Percentiles rank a stretch among this genome's conserved stretches.
Conservation (phyloP, 1,140 invertebrate species). For the Xylocopa sonorina region DNA sequence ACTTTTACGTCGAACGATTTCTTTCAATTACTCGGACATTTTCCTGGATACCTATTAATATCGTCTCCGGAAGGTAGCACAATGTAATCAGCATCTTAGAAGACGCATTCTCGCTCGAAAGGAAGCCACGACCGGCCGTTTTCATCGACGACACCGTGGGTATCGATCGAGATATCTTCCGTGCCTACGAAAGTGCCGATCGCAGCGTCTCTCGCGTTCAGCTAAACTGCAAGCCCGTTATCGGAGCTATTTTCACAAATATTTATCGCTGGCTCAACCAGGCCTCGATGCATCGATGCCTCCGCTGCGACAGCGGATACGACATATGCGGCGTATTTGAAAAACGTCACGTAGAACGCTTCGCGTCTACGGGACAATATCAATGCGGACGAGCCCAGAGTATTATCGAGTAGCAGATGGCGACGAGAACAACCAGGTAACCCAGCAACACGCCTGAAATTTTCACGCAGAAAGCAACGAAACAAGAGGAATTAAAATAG, state of each 20-base stretch:
- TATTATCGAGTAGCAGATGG: constrained; percentile 1
- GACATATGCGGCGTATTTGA: not conserved
- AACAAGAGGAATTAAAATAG: no score
- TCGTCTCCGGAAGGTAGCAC: no score
- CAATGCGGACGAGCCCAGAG: not conserved
- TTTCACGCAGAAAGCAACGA: no score
- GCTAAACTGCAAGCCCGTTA: constrained; percentile 13
- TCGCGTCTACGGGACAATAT: constrained; percentile 3
- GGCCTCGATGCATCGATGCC: constrained; percentile 49
- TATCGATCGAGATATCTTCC: constrained; percentile 43
- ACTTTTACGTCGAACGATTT: no score
- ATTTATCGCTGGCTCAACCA: constrained; percentile 60
- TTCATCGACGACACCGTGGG: not conserved
- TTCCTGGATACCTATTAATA: no score
- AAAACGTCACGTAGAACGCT: constrained; percentile 16
- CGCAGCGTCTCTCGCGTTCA: constrained; percentile 18
- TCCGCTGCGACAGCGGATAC: constrained; percentile 24
- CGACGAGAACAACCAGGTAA: no score
- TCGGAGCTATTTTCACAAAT: constrained; percentile 51
- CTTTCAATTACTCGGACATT: no score
- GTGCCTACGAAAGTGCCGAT: constrained; percentile 36
- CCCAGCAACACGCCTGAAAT: no score
- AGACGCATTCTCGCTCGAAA: no score
- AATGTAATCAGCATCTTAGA: no score
- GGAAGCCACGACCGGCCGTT: not conserved